These are phyloP conservation scores for Plutella xylostella DNA, from an alignment of 2,888 invertebrate genomes.

Conservation along the genomic window DNA sequence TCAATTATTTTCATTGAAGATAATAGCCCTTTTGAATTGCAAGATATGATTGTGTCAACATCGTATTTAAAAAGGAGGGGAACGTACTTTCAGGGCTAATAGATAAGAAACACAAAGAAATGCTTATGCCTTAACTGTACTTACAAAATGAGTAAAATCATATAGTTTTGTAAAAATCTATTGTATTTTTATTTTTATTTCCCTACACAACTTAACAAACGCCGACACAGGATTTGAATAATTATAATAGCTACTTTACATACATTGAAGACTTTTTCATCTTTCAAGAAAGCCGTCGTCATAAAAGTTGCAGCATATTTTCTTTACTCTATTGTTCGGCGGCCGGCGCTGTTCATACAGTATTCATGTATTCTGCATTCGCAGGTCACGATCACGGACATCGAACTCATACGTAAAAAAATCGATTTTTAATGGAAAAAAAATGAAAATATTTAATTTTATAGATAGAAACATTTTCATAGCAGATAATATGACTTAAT, in stretches of 20 bases:
- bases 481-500: neutral
- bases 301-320: too few relatives aligned
- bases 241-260: too few relatives aligned
- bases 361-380: slow-evolving; percentile 48
- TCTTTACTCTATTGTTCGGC: slow-evolving; percentile 1
- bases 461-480: neutral
- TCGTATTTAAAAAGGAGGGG: slow-evolving; percentile 41
- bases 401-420: slow-evolving; percentile 35
- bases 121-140: slow-evolving; percentile 15
- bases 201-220: too few relatives aligned
- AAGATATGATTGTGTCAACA: slow-evolving; percentile 21
- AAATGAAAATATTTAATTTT: neutral
- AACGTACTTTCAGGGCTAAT: slow-evolving; percentile 54
- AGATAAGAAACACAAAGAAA: slow-evolving; percentile 42
- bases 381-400: slow-evolving; percentile 64
- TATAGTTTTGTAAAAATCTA: too few relatives aligned
- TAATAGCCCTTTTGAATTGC: too few relatives aligned
- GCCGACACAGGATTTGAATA: too few relatives aligned
- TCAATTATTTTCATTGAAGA: too few relatives aligned
- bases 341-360: slow-evolving; percentile 34
- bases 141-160: slow-evolving; percentile 14
- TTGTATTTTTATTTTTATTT: too few relatives aligned
- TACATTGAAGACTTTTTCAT: too few relatives aligned
- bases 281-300: too few relatives aligned
- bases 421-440: neutral